A percentile compares a stretch with the other conserved stretches of the same genome.
These are phyloP conservation scores for Enchytraeus crypticus DNA, from an alignment of 2,888 invertebrate genomes.

Conservation along the genomic window DNA sequence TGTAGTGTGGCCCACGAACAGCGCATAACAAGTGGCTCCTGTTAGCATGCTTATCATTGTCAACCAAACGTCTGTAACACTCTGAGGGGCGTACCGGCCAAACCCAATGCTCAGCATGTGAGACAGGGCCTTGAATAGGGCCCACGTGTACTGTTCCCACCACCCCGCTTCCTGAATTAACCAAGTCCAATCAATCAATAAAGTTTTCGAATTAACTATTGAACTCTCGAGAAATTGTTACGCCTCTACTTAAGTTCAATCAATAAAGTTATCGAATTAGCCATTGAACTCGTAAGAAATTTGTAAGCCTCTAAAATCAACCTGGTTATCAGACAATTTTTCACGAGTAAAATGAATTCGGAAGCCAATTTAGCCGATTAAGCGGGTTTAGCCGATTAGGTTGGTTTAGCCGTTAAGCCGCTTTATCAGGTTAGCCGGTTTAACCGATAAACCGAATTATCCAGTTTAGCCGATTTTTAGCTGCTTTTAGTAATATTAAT, in stretches of 20 bases:
- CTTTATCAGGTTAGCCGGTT: too few relatives aligned
- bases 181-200: background rate
- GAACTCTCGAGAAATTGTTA: background rate
- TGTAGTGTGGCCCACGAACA: slow-evolving; percentile 94
- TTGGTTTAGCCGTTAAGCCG: too few relatives aligned
- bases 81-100: slow-evolving; percentile 94
- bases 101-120: slow-evolving; percentile 99
- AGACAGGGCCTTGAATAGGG: too few relatives aligned
- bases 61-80: slow-evolving; percentile 94
- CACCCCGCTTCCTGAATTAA: slow-evolving; percentile 81
- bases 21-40: slow-evolving; percentile 94
- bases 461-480: too few relatives aligned
- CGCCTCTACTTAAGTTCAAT: background rate
- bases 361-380: too few relatives aligned
- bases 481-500: too few relatives aligned
- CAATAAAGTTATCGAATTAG: background rate
- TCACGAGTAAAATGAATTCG: too few relatives aligned
- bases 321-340: too few relatives aligned
- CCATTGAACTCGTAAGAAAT: too few relatives aligned
- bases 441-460: too few relatives aligned
- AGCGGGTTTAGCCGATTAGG: too few relatives aligned
- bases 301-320: too few relatives aligned
- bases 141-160: slow-evolving; percentile 98
- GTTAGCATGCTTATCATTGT: slow-evolving; percentile 93
- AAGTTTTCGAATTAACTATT: background rate